phyloP scores from a whole-genome alignment of 1,140 invertebrate species.

The Reticulitermes speratus region DNA sequence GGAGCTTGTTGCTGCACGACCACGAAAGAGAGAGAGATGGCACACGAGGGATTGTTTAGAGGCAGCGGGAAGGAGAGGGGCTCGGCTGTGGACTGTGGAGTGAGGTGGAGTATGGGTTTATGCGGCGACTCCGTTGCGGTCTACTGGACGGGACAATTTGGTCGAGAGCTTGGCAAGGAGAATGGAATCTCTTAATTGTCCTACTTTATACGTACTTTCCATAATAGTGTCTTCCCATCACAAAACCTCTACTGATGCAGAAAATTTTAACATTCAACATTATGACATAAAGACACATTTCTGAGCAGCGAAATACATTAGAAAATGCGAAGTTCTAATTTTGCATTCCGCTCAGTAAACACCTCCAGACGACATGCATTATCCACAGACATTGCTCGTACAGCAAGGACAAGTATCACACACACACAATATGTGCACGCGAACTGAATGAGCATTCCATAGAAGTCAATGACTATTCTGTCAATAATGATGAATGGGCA shows the following conservation, averaged over 20 bases:
- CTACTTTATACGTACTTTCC: constrained; percentile 18
- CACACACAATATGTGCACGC: too few relatives aligned
- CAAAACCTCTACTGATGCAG: not conserved
- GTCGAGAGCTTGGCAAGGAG: constrained; percentile 7
- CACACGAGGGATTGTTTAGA: not conserved
- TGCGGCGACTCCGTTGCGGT: constrained; percentile 14
- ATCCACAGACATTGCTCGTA: too few relatives aligned
- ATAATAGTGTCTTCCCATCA: constrained; percentile 18
- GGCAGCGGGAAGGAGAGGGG: not conserved
- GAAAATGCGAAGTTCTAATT: not conserved
- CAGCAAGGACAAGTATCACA: too few relatives aligned
- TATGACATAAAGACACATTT: not conserved
- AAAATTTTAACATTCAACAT: constrained; percentile 5
- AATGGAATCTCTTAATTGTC: constrained; percentile 19
- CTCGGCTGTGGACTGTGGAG: not conserved
- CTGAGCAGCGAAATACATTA: not conserved
- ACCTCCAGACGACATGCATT: too few relatives aligned
- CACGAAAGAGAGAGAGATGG: not conserved
- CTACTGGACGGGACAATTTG: constrained; percentile 13
- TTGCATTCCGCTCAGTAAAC: too few relatives aligned
- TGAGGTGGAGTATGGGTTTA: constrained; percentile 14
- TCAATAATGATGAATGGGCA: too few relatives aligned
- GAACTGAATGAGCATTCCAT: too few relatives aligned
- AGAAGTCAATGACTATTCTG: too few relatives aligned
- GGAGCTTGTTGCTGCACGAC: constrained; percentile 12